Percentiles rank a stretch among this genome's conserved stretches.
These are phyloP conservation scores for Enteromius radiatus DNA, from an alignment of 2,797 vertebrate genomes.

Conservation along the genomic window DNA sequence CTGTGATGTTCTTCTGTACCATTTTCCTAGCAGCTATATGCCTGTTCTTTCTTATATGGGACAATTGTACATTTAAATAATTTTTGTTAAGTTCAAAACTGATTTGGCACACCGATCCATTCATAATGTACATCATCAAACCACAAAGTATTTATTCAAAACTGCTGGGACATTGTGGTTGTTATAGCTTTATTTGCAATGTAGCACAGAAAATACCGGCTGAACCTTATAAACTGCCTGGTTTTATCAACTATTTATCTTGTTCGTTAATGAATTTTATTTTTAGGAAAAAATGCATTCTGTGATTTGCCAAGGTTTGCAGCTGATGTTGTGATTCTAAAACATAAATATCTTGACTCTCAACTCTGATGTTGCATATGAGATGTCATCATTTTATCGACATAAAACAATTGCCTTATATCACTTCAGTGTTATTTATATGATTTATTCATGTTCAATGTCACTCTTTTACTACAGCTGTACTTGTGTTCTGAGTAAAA, in stretches of 20 bases:
- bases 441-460: slow-evolving; percentile 14
- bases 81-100: not conserved
- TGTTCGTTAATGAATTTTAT: not conserved
- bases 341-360: not conserved
- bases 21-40: not conserved
- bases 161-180: not conserved
- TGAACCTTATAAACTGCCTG: not conserved
- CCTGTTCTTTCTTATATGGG: not conserved
- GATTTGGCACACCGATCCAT: not conserved
- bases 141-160: slow-evolving; percentile 3
- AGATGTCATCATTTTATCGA: slow-evolving; percentile 16
- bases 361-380: not conserved
- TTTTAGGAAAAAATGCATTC: not conserved
- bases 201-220: slow-evolving; percentile 12
- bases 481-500: slow-evolving; percentile 41
- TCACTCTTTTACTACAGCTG: slow-evolving; percentile 31
- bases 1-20: not conserved
- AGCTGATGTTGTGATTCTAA: not conserved
- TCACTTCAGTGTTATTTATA: slow-evolving; percentile 51
- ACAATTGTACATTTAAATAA: not conserved
- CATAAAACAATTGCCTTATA: slow-evolving; percentile 22
- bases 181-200: slow-evolving; percentile 19
- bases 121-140: not conserved
- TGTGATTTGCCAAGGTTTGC: not conserved
- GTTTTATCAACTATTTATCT: slow-evolving; percentile 5